Evolutionary conservation across 2,797 vertebrate genomes (phyloP), one percentile per base, ranked within the genome.

Genomic region (Myiothlypis chrysogaster): DNA sequence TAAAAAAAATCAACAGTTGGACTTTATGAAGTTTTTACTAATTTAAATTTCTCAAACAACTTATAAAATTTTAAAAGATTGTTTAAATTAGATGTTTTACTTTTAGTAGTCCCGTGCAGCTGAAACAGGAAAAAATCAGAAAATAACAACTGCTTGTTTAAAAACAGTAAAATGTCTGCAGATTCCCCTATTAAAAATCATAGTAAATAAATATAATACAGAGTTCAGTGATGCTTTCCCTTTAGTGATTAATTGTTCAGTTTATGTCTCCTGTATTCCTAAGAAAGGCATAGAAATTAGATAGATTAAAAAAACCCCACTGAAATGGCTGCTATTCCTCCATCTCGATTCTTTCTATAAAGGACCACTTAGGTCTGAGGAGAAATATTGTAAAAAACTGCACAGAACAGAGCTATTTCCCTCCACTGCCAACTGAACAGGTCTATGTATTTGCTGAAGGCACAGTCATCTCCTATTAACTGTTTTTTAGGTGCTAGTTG

Each of bases 111-210:
- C 97, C 87, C 68, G 86, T 81, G 71, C 71, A 89, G 71, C 32
- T 95, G 70, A 95, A 96, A 95, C 46, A 97, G 95, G 96, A 91
- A n/a, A 37, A 80, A 94, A 93, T 53, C 66, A 94, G 93, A 90
- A 97, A 92, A 88, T 73, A 96, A 93, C 91, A 97, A 56, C 89
- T 97, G 73, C 75, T 95, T 19, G 68, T 94, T 96, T 97, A 82
- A 96, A 98, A 97, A 87, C 87, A 93, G 82, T 87, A 95, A 94
- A 89, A 64, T 96, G 65, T 81, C 93, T 97, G 85, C 96, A 93
- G 97, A 96, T 96, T 95, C 94, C 87, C 93, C 90, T 86, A 92
- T 91, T 95, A 76, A 94, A 63, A 93, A 55, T 49, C 35, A 4
- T 61, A 70, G 44, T 71, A 90, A 88, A 94, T 83, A 95, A 92